Percentiles rank a stretch among this genome's conserved stretches.
Conservation (phyloP, 2,888 invertebrate species). For the Platypus cylindrus region DNA sequence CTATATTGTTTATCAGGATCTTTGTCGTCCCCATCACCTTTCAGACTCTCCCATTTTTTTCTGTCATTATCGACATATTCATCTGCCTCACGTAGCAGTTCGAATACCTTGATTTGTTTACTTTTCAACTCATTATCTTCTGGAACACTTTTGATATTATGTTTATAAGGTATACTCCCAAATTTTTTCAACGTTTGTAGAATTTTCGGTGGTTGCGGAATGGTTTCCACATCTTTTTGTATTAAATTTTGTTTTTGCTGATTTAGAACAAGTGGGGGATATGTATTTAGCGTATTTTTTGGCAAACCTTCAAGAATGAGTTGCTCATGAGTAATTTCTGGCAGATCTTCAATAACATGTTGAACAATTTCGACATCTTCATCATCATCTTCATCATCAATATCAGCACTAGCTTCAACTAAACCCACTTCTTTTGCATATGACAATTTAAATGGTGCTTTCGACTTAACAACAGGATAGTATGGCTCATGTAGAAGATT, state of each 20-base stretch:
- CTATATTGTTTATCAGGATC: too few species aligned
- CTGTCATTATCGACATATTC: neutral
- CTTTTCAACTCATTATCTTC: neutral
- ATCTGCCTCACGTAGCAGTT: constrained; percentile 4
- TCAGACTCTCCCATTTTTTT: too few species aligned
- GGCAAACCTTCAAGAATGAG: neutral
- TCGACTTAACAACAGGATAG: constrained; percentile 4
- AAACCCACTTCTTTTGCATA: constrained; percentile 7
- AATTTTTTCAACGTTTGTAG: neutral
- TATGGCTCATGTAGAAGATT: constrained; percentile 12
- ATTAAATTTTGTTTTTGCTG: neutral
- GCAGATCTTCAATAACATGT: constrained; percentile 2
- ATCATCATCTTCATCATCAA: neutral
- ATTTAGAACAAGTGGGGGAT: neutral
- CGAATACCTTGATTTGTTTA: constrained; percentile 3
- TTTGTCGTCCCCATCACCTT: too few species aligned
- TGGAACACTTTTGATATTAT: neutral
- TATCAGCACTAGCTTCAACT: constrained; percentile 5
- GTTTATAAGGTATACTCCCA: neutral
- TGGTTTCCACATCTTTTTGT: constrained; percentile 1
- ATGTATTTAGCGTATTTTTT: neutral
- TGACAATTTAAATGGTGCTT: constrained; percentile 7
- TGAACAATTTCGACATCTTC: constrained; percentile 3
- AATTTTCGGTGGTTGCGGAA: neutral
- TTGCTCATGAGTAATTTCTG: neutral